phyloP scores from a whole-genome alignment of 2,113 vertebrate genomes.

The Microtus montanus region DNA sequence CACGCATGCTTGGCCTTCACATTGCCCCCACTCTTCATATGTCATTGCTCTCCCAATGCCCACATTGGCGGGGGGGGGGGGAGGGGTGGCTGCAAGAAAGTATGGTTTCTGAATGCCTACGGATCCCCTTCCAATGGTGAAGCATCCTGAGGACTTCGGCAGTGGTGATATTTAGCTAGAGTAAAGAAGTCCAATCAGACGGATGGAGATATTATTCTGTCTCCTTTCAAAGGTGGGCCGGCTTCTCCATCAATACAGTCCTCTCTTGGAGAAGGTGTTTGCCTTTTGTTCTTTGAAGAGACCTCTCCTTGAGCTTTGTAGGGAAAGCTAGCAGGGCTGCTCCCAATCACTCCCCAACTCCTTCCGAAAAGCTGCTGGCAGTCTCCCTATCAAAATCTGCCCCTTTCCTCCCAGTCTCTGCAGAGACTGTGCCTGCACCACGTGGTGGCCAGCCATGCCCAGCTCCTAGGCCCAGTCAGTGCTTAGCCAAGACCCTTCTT shows the following conservation, averaged over 20 bases:
- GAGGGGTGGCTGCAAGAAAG: constrained; percentile 68
- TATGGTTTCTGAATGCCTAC: constrained; percentile 70
- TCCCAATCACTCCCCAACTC: constrained; percentile 73
- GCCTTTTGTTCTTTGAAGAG: constrained; percentile 22
- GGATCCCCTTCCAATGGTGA: constrained; percentile 75
- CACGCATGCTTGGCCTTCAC: constrained; percentile 59
- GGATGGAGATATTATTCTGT: constrained; percentile 65
- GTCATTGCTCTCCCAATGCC: constrained; percentile 71
- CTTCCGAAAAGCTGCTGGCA: constrained; percentile 66
- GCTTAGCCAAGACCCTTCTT: constrained; percentile 72
- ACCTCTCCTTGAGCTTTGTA: constrained; percentile 49
- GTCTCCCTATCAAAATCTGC: constrained; percentile 74
- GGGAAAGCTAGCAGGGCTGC: constrained; percentile 60
- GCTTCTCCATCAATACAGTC: constrained; percentile 44
- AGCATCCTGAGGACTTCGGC: constrained; percentile 77
- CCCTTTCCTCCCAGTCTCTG: constrained; percentile 69
- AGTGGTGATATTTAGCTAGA: constrained; percentile 66
- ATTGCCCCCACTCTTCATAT: constrained; percentile 37
- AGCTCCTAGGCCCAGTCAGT: constrained; percentile 69
- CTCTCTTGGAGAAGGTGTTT: background rate
- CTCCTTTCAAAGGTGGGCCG: background rate
- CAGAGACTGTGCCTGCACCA: constrained; percentile 78
- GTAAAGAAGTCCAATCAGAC: background rate
- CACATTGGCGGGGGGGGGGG: background rate
- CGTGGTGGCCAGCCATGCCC: constrained; percentile 81